These are phyloP conservation scores for Lophura nycthemera DNA, from an alignment of 2,113 vertebrate genomes.

Conservation along the genomic window DNA sequence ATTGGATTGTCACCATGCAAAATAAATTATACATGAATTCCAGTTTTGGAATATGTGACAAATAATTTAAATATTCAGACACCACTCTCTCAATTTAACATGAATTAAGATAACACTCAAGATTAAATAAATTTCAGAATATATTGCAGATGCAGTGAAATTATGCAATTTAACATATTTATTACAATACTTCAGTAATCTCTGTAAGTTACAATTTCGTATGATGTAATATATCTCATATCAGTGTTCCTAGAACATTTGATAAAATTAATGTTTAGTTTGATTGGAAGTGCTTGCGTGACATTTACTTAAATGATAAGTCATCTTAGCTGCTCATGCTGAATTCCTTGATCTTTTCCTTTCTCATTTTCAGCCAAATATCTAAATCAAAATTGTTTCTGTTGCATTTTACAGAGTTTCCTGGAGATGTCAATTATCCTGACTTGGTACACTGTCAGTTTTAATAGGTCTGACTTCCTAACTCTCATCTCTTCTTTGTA, in stretches of 20 bases:
- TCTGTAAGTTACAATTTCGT: background rate
- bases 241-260: slow-evolving; percentile 9
- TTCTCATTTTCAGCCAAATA: background rate
- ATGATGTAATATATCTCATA: background rate
- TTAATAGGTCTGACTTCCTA: slow-evolving; percentile 57
- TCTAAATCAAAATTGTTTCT: background rate
- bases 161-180: background rate
- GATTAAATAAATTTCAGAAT: background rate
- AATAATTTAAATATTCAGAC: background rate
- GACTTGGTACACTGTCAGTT: background rate
- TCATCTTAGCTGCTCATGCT: background rate
- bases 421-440: slow-evolving; percentile 11
- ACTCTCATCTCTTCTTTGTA: background rate
- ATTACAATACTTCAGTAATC: background rate
- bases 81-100: background rate
- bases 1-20: background rate
- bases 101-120: background rate
- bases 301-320: slow-evolving; percentile 2
- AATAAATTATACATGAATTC: background rate
- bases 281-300: background rate
- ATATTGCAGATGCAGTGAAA: background rate
- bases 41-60: background rate
- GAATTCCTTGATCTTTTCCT: background rate
- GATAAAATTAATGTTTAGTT: slow-evolving; percentile 1
- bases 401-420: background rate